These are phyloP conservation scores for Altica lythri DNA, from an alignment of 2,888 invertebrate genomes.

Conservation along the genomic window DNA sequence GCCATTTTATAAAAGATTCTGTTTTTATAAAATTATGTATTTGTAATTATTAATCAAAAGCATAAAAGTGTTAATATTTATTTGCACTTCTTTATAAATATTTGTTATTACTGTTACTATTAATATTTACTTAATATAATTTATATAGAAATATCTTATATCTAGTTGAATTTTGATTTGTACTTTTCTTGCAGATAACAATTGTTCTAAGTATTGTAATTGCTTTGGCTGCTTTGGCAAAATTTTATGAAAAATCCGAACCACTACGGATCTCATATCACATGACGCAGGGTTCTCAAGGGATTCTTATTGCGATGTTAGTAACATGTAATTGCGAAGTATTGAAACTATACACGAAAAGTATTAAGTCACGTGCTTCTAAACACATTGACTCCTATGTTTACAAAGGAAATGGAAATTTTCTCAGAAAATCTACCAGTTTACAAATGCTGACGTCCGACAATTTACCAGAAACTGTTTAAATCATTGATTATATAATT, in stretches of 20 bases:
- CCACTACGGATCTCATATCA: constrained; percentile 58
- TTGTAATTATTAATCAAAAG: too few species aligned
- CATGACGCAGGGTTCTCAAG: constrained; percentile 61
- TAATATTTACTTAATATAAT: too few species aligned
- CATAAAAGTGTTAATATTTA: too few species aligned
- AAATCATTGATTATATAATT: too few species aligned
- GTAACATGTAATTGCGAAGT: constrained; percentile 67
- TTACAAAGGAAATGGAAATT: constrained; percentile 34
- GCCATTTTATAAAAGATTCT: too few species aligned
- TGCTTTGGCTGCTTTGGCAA: constrained; percentile 53
- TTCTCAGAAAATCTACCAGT: constrained; percentile 35
- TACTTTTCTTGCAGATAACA: constrained; percentile 53
- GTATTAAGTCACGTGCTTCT: constrained; percentile 46
- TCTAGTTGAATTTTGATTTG: constrained; percentile 2
- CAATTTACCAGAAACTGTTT: constrained; percentile 56
- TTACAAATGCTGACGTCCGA: constrained; percentile 58
- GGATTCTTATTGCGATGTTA: constrained; percentile 65
- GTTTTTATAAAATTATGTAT: too few species aligned
- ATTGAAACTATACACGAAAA: constrained; percentile 55
- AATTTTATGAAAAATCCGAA: constrained; percentile 51
- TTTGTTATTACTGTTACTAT: too few species aligned
- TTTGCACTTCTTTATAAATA: too few species aligned
- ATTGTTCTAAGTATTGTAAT: constrained; percentile 53
- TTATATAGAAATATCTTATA: too few species aligned
- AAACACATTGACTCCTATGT: constrained; percentile 41